Conservation (phyloP, 1,140 invertebrate species). For the Drosophila kikkawai region DNA sequence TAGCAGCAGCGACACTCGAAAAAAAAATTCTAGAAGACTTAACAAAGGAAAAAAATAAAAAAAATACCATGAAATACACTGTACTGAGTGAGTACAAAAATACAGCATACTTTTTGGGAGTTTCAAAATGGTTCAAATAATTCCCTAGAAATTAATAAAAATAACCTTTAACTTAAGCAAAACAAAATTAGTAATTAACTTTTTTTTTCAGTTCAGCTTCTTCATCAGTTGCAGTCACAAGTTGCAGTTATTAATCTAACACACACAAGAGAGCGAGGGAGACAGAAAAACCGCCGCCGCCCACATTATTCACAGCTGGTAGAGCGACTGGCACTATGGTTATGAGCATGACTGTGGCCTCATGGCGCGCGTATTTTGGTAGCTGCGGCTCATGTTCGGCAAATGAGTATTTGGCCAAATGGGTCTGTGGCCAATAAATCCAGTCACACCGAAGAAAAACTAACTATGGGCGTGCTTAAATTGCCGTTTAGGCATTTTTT, state of each 20-base stretch:
- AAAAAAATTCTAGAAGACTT: background rate
- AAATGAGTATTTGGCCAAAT: slow-evolving; percentile 72
- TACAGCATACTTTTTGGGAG: background rate
- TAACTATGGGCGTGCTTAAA: slow-evolving; percentile 81
- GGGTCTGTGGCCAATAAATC: slow-evolving; percentile 77
- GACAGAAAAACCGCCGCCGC: slow-evolving; percentile 2
- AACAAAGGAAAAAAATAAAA: too few relatives aligned
- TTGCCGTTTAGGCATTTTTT: slow-evolving; percentile 82
- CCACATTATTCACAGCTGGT: slow-evolving; percentile 26
- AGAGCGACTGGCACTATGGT: slow-evolving; percentile 48
- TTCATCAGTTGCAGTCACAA: slow-evolving; percentile 14
- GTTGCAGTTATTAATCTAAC: slow-evolving; percentile 75
- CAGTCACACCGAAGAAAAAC: slow-evolving; percentile 36
- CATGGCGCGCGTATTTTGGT: slow-evolving; percentile 72
- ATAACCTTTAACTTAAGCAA: too few relatives aligned
- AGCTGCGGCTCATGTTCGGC: slow-evolving; percentile 66
- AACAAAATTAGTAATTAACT: background rate
- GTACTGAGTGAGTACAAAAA: background rate
- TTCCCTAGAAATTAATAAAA: too few relatives aligned
- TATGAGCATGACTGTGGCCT: slow-evolving; percentile 33
- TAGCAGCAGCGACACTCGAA: slow-evolving; percentile 7
- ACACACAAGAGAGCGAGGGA: background rate
- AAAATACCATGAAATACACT: too few relatives aligned
- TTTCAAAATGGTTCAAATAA: background rate
- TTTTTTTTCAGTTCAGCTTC: slow-evolving; percentile 14